Conservation (phyloP, 2,888 invertebrate genomes). For the Ophioninae sp. region DNA sequence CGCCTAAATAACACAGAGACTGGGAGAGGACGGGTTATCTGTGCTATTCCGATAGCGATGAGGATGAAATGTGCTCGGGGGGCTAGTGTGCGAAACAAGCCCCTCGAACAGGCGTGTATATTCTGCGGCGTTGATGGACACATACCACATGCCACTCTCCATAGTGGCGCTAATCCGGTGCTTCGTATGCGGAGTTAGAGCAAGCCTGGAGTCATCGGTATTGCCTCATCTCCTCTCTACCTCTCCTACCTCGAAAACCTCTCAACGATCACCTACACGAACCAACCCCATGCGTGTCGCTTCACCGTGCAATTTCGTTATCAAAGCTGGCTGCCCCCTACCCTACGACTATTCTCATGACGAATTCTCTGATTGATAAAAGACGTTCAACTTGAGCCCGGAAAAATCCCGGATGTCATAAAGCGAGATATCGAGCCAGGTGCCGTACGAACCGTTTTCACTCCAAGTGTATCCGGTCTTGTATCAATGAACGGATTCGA, state of each 20-base stretch:
- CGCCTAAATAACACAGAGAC: conserved; percentile 36
- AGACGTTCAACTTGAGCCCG: neutral
- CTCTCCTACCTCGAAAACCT: conserved; percentile 3
- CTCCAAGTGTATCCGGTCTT: too few species aligned
- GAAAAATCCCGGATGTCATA: neutral
- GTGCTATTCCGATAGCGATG: conserved; percentile 36
- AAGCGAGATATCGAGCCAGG: too few species aligned
- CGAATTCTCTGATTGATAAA: neutral
- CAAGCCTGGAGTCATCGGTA: conserved; percentile 37
- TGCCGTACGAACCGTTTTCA: too few species aligned
- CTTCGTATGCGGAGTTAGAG: conserved; percentile 61
- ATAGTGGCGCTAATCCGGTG: conserved; percentile 59
- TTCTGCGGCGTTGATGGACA: conserved; percentile 61
- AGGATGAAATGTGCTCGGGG: conserved; percentile 44
- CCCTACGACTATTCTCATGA: neutral
- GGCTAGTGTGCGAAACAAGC: conserved; percentile 44
- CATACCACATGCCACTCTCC: conserved; percentile 53
- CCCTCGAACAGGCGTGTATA: conserved; percentile 47
- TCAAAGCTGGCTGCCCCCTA: neutral
- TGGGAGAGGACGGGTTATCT: conserved; percentile 21
- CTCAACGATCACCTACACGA: conserved; percentile 16
- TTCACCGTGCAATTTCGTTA: neutral
- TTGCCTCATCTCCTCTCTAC: conserved; percentile 3
- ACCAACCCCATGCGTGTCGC: neutral
- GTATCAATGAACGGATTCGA: too few species aligned